Evolutionary conservation across 1,140 invertebrate genomes (phyloP).

Genomic region (Scaptomyza graminum): DNA sequence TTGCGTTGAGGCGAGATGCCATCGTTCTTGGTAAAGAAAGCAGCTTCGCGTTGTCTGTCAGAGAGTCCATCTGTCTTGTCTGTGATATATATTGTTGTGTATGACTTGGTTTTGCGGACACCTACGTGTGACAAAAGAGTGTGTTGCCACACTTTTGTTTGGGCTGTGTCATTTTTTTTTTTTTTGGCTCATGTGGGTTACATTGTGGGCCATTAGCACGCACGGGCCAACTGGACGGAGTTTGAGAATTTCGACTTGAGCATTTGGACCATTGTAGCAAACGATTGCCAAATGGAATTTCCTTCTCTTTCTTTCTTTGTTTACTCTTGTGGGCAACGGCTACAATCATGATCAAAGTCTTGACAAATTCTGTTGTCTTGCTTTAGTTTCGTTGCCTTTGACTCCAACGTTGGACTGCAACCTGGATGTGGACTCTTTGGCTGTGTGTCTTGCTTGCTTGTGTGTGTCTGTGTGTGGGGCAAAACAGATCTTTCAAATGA

Average conservation of each 20-base stretch:
- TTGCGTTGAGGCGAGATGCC: slow-evolving; percentile 58
- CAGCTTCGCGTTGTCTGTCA: slow-evolving; percentile 29
- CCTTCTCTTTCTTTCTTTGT: background rate
- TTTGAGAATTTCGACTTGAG: too few species aligned
- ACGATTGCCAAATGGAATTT: slow-evolving; percentile 1
- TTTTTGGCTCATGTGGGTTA: slow-evolving; percentile 63
- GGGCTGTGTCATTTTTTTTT: background rate
- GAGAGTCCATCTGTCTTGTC: slow-evolving; percentile 1
- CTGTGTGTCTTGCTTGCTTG: background rate
- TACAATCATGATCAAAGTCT: slow-evolving; percentile 74
- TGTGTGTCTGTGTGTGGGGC: slow-evolving; percentile 4
- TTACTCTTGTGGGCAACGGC: slow-evolving; percentile 10
- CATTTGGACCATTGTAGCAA: background rate
- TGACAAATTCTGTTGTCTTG: slow-evolving; percentile 82
- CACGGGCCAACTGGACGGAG: slow-evolving; percentile 32
- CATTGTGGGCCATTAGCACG: slow-evolving; percentile 77
- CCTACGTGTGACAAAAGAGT: slow-evolving; percentile 76
- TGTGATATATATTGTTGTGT: slow-evolving; percentile 65
- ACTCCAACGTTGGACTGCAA: too few species aligned
- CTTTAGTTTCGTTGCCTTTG: slow-evolving; percentile 56
- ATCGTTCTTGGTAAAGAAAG: slow-evolving; percentile 79
- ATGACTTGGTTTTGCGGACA: slow-evolving; percentile 43
- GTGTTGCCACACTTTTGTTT: slow-evolving; percentile 77
- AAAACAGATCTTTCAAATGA: slow-evolving; percentile 22
- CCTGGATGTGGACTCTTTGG: background rate